phyloP scores from a whole-genome alignment of 2,113 vertebrate genomes.

The Planiliza haematocheilus region DNA sequence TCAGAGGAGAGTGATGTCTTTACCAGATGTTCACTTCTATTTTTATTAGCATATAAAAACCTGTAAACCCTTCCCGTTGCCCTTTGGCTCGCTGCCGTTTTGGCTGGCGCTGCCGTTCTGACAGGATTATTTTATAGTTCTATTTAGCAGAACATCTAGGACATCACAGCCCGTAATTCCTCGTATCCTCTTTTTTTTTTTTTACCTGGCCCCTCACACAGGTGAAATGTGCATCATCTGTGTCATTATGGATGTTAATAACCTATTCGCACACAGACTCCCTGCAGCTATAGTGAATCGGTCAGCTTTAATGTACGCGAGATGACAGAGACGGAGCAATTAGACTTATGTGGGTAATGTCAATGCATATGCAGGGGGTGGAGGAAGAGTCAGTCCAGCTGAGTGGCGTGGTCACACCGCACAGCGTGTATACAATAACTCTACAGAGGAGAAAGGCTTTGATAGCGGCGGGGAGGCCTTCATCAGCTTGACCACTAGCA shows the following conservation, averaged over 20 bases:
- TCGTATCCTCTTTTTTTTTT: constrained; percentile 55
- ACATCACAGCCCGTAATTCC: constrained; percentile 52
- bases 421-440: constrained; percentile 12
- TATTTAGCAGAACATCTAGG: constrained; percentile 58
- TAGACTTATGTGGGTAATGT: constrained; percentile 63
- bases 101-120: constrained; percentile 47
- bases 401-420: constrained; percentile 6
- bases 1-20: constrained; percentile 73
- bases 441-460: constrained; percentile 8
- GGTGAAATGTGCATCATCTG: constrained; percentile 56
- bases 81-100: constrained; percentile 51
- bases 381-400: constrained; percentile 18
- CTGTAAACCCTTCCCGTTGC: constrained; percentile 49
- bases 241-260: constrained; percentile 52
- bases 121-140: constrained; percentile 68
- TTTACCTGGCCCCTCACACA: constrained; percentile 39
- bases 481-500: constrained; percentile 27
- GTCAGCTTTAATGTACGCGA: constrained; percentile 56
- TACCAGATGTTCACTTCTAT: constrained; percentile 76
- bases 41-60: constrained; percentile 75
- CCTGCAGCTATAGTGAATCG: constrained; percentile 39
- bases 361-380: constrained; percentile 43
- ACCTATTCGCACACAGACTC: constrained; percentile 47
- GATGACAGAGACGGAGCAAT: constrained; percentile 64
- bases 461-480: constrained; percentile 33